Conservation (phyloP, 1,140 invertebrate genomes). For the Hylaeus anthracinus region DNA sequence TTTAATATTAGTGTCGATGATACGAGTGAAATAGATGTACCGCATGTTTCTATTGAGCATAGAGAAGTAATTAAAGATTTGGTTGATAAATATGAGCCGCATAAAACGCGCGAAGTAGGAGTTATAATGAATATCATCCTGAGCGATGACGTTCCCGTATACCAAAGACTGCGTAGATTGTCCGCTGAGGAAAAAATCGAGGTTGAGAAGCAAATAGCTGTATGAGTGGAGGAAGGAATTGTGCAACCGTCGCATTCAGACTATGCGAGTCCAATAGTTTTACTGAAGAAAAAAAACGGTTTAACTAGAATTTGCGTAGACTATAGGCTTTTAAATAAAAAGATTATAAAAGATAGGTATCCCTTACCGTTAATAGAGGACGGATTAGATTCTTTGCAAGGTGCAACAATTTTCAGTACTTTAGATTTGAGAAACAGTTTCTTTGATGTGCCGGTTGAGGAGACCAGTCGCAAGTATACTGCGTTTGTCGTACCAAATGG, state of each 20-base stretch:
- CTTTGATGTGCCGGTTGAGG: too few relatives aligned
- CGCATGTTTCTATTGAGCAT: background rate
- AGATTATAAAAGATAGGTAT: slow-evolving; percentile 14
- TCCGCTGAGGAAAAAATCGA: background rate
- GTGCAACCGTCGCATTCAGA: slow-evolving; percentile 9
- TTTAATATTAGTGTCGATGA: background rate
- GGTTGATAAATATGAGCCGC: background rate
- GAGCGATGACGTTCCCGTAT: background rate
- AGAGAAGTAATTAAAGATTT: background rate
- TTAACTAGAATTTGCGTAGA: background rate
- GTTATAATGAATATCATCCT: slow-evolving; percentile 2
- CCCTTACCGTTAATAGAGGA: background rate
- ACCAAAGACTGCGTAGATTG: slow-evolving; percentile 2
- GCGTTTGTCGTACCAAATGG: too few relatives aligned
- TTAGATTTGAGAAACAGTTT: background rate
- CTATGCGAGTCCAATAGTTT: slow-evolving; percentile 16
- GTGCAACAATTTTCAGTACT: background rate
- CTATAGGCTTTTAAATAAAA: slow-evolving; percentile 13
- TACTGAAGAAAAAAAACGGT: slow-evolving; percentile 2
- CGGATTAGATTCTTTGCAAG: background rate
- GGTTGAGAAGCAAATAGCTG: background rate
- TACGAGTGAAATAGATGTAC: background rate
- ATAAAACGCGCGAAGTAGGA: background rate
- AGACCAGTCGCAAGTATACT: too few relatives aligned
- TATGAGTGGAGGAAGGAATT: background rate